A percentile compares a stretch with the other conserved stretches of the same genome.
phyloP scores from a whole-genome alignment of 53 echinoderm and acorn worm species.

The Crossaster papposus region DNA sequence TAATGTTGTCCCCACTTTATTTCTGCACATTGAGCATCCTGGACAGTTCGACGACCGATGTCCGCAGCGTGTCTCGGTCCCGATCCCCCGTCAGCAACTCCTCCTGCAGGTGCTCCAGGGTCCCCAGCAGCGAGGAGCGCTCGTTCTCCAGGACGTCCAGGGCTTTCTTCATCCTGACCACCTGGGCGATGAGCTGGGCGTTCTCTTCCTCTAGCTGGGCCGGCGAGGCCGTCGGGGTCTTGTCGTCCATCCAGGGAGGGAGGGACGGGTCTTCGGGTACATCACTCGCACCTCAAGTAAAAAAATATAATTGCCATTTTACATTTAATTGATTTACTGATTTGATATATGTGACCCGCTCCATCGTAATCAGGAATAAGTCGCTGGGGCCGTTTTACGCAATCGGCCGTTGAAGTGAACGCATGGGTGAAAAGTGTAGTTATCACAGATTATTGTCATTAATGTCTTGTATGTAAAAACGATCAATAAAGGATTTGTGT shows the following conservation, averaged over 20 bases:
- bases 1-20: constrained; percentile 38
- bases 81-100: constrained; percentile 88
- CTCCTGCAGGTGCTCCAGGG: constrained; percentile 91
- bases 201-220: constrained; percentile 66
- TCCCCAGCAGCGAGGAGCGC: constrained; percentile 79
- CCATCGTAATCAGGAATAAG: too few relatives aligned
- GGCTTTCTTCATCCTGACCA: constrained; percentile 77
- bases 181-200: constrained; percentile 58
- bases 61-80: constrained; percentile 69
- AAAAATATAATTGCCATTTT: not conserved
- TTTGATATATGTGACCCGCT: too few relatives aligned
- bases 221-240: constrained; percentile 31
- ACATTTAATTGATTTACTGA: not conserved
- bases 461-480: too few relatives aligned
- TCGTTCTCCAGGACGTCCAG: constrained; percentile 87
- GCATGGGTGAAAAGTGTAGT: too few relatives aligned
- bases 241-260: constrained; percentile 5
- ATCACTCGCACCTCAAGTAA: constrained; percentile 2
- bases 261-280: not conserved
- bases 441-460: too few relatives aligned
- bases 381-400: too few relatives aligned
- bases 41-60: constrained; percentile 66
- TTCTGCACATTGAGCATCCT: constrained; percentile 68
- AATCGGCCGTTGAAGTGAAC: too few relatives aligned
- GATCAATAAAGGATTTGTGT: too few relatives aligned